Base-by-base conservation (phyloP, 2,797 vertebrate species). In the Rachycentron canadum region DNA sequence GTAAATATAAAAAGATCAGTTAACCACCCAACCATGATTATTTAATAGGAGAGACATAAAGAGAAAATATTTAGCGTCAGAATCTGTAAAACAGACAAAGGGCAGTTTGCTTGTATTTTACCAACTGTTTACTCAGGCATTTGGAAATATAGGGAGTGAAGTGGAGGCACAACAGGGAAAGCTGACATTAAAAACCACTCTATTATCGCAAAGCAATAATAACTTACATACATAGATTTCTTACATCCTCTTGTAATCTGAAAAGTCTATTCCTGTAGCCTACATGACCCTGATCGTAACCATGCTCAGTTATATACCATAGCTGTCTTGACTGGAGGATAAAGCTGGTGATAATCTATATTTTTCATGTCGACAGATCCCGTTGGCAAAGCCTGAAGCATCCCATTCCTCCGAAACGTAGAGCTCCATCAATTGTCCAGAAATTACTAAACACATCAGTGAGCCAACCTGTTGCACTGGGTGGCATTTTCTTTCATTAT, bases 1-100 rank as follows among this genome's bases (percentile, higher is more conserved):
- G 67, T 66, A 71, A 85, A 69, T 56, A 73, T 78, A 67, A 68
- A 69, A 62, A 45, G 68, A 66, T 81, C 1, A 58, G 3, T 41
- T 50, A 66, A 52, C 49, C 79, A 71, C 6, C 38, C n/a, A 43
- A 26, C 69, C 55, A 19, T 74, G 41, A 76, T 69, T 30, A 86
- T 86, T 72, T 85, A 63, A 80, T 56, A 36, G 69, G 68, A 7
- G 5, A 9, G 40, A 69, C 16, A 41, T n/a, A 19, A n/a, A 61
- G 28, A 60, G 23, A 63, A 67, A 36, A 11, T 49, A 34, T n/a
- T 30, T 19, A 62, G 10, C 53, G n/a, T 65, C 2, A 59, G 30
- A 38, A 61, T 17, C n/a, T 55, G 5, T 56, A 50, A 40, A 64
- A 62, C n/a, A 38, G 1, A 70, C 14, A 72, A 17, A 3, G 5